Percentiles rank a stretch among this genome's conserved stretches.
Conservation (phyloP, 2,888 invertebrate genomes). For the Pristionchus arcanus region DNA sequence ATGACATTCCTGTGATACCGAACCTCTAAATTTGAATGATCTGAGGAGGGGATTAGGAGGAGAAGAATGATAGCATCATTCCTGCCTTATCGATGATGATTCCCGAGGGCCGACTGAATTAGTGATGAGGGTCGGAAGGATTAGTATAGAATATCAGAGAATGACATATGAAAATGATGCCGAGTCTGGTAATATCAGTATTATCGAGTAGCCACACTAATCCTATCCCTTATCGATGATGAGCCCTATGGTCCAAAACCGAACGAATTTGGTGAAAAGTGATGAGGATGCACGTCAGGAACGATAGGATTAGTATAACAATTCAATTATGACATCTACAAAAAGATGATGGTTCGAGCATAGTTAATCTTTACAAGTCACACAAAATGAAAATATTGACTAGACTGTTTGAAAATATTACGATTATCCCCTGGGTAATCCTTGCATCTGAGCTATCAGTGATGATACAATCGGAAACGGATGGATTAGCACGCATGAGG, state of each 20-base stretch:
- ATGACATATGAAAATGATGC: constrained; percentile 9
- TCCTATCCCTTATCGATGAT: too few relatives aligned
- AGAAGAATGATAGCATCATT: not conserved
- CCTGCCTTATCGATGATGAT: not conserved
- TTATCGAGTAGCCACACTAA: too few relatives aligned
- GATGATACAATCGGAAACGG: not conserved
- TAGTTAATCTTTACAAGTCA: too few relatives aligned
- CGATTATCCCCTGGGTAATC: not conserved
- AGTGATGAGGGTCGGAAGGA: not conserved
- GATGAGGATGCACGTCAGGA: too few relatives aligned
- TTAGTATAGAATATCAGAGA: not conserved
- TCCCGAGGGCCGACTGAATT: not conserved
- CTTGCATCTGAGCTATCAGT: not conserved
- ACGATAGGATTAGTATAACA: too few relatives aligned
- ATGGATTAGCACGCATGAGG: not conserved
- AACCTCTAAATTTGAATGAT: not conserved
- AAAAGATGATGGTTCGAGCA: too few relatives aligned
- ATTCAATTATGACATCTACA: too few relatives aligned
- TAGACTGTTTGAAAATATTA: not conserved
- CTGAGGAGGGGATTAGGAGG: not conserved
- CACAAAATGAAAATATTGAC: too few relatives aligned
- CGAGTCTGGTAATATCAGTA: not conserved
- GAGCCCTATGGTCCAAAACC: too few relatives aligned
- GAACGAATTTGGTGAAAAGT: too few relatives aligned
- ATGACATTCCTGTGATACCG: not conserved